These are phyloP conservation scores for Papilio demoleus DNA, from an alignment of 2,888 invertebrate species.

Conservation along the genomic window DNA sequence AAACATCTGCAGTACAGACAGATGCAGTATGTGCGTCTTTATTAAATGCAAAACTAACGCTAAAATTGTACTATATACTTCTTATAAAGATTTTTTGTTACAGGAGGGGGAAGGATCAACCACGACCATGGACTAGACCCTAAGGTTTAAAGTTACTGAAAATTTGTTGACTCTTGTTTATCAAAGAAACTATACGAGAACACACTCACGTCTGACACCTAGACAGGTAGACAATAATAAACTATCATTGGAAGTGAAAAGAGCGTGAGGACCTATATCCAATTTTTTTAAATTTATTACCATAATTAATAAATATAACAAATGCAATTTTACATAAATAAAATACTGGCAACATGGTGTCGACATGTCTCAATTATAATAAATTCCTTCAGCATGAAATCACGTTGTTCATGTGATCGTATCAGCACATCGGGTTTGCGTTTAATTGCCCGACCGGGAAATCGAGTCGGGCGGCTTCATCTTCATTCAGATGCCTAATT, in stretches of 20 bases:
- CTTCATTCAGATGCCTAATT: constrained; percentile 35
- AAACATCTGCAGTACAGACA: constrained; percentile 17
- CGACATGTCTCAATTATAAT: not conserved
- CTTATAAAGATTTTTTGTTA: too few relatives aligned
- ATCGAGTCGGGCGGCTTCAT: constrained; percentile 30
- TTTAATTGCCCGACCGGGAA: constrained; percentile 25
- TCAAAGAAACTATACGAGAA: too few relatives aligned
- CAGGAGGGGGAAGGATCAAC: too few relatives aligned
- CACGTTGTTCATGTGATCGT: not conserved
- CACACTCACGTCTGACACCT: too few relatives aligned
- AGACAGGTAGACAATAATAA: too few relatives aligned
- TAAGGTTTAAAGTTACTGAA: too few relatives aligned
- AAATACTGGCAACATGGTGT: not conserved
- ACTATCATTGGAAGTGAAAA: not conserved
- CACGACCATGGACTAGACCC: too few relatives aligned
- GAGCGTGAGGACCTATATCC: not conserved
- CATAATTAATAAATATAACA: not conserved
- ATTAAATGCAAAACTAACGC: too few relatives aligned
- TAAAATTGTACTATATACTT: too few relatives aligned
- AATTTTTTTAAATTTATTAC: not conserved
- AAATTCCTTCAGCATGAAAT: constrained; percentile 14
- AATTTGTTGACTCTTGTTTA: too few relatives aligned
- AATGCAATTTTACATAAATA: too few relatives aligned
- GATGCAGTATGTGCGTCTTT: not conserved
- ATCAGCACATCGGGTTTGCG: not conserved